Evolutionary conservation across 92 coral and sea anemone genomes (phyloP).

Genomic region (Chrysogorgia sp.): DNA sequence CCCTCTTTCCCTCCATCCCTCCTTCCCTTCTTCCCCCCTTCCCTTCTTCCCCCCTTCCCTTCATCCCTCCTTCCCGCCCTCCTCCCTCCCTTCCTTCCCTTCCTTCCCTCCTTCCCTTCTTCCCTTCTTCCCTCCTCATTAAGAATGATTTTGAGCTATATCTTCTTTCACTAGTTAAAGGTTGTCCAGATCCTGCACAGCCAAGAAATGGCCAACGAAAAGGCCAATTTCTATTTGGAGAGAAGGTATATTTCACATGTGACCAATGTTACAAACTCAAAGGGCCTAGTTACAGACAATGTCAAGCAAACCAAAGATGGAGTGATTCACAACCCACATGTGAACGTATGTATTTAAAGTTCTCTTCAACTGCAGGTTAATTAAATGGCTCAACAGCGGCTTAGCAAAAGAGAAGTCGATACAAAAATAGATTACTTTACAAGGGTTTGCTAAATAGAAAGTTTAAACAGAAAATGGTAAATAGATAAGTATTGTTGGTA

Average conservation of each 20-base stretch:
- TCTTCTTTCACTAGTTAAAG: background rate
- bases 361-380: background rate
- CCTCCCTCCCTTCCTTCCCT: no score
- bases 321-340: constrained; percentile 4
- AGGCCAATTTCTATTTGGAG: background rate
- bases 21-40: no score
- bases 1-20: no score
- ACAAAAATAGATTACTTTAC: no score
- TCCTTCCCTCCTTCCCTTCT: no score
- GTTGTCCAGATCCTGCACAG: background rate
- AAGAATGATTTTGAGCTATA: no score
- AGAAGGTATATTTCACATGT: background rate
- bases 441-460: no score
- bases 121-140: no score
- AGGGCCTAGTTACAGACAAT: constrained; percentile 14
- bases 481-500: no score
- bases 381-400: background rate
- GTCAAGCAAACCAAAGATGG: constrained; percentile 29
- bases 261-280: constrained; percentile 2
- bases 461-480: no score
- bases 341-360: constrained; percentile 12
- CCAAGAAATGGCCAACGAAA: constrained; percentile 9
- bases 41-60: no score
- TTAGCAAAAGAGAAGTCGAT: no score
- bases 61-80: constrained; percentile 13